Conservation (phyloP, 1,140 invertebrate genomes). For the Trachymyrmex cornetzi region DNA sequence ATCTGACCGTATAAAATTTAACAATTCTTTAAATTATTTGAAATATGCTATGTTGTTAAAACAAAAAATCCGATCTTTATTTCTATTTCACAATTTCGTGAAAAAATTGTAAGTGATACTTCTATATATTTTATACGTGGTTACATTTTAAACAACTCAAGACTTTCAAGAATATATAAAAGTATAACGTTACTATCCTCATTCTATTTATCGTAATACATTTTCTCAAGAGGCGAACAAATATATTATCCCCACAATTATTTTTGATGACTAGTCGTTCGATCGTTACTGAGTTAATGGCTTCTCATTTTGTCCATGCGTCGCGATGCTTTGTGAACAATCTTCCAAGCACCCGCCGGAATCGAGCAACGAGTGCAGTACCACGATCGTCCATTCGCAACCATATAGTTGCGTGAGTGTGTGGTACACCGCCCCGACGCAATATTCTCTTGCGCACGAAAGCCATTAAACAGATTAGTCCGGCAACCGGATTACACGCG, state of each 20-base stretch:
- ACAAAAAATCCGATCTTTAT: background rate
- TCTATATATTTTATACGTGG: background rate
- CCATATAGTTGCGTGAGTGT: constrained; percentile 45
- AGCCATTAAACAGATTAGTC: constrained; percentile 82
- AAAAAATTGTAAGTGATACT: background rate
- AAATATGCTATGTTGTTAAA: background rate
- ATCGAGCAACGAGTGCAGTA: background rate
- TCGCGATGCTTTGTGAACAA: constrained; percentile 10
- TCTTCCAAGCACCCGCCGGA: background rate
- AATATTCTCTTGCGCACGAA: constrained; percentile 79
- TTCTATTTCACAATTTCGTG: background rate
- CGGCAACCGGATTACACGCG: constrained; percentile 77
- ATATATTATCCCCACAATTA: constrained; percentile 18
- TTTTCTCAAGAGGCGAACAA: constrained; percentile 10
- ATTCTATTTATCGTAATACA: background rate
- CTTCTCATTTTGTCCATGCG: constrained; percentile 1
- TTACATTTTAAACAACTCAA: background rate
- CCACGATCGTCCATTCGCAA: background rate
- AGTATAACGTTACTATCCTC: background rate
- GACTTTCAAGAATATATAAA: background rate
- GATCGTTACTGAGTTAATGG: constrained; percentile 15
- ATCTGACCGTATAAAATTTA: too few relatives aligned
- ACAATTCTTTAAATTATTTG: background rate
- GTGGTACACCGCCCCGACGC: constrained; percentile 30
- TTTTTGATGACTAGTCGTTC: constrained; percentile 38